phyloP scores from a whole-genome alignment of 2,797 vertebrate genomes.

The Hyperoplus lanceolatus region DNA sequence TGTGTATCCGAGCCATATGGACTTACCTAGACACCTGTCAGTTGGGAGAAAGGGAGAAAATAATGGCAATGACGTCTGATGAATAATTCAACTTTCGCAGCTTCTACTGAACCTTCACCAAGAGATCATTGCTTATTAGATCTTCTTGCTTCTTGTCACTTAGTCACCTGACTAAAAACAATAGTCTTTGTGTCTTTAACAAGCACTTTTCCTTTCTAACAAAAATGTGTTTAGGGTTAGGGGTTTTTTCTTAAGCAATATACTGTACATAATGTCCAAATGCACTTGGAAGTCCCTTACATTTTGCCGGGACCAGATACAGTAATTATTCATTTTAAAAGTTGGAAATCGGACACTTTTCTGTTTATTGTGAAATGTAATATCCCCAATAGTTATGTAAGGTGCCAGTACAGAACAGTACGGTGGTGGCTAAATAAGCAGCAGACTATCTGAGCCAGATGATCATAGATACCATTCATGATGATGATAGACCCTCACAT shows the following conservation, averaged over 20 bases:
- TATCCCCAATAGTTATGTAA: not conserved
- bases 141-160: slow-evolving; percentile 8
- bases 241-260: not conserved
- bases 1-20: slow-evolving; percentile 61
- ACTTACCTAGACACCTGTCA: slow-evolving; percentile 77
- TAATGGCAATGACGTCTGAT: slow-evolving; percentile 64
- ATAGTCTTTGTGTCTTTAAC: not conserved
- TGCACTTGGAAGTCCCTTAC: slow-evolving; percentile 6
- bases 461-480: slow-evolving; percentile 19
- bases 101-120: slow-evolving; percentile 59
- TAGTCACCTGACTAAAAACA: not conserved
- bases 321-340: not conserved
- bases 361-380: not conserved
- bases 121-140: slow-evolving; percentile 22
- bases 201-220: not conserved
- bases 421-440: not conserved
- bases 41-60: slow-evolving; percentile 63
- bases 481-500: not conserved
- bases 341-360: not conserved
- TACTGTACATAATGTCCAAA: not conserved
- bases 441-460: not conserved
- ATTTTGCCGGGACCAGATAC: not conserved
- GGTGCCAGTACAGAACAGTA: not conserved
- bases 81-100: slow-evolving; percentile 75
- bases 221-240: not conserved